phyloP scores from a whole-genome alignment of 2,113 vertebrate genomes.

The Cyanoliseus patagonus region DNA sequence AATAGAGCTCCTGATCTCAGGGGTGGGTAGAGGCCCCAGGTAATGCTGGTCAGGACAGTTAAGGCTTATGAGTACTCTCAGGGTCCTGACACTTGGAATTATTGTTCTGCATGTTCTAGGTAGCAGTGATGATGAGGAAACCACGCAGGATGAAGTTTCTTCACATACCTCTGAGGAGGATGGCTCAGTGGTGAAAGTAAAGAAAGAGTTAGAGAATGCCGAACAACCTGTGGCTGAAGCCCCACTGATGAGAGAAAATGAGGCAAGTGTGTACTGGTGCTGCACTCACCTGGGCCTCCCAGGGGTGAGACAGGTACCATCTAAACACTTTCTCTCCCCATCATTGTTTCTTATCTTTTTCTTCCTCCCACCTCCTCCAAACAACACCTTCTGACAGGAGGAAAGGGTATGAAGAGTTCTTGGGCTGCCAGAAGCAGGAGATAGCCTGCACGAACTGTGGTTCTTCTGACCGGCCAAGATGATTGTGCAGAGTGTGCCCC shows the following conservation, averaged over 20 bases:
- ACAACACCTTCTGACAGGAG: background rate
- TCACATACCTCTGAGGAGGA: conserved; percentile 81
- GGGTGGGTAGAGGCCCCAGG: conserved; percentile 9
- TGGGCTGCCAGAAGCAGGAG: background rate
- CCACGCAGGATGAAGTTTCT: conserved; percentile 82
- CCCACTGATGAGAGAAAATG: conserved; percentile 32
- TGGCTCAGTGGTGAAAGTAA: conserved; percentile 70
- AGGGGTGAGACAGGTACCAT: background rate
- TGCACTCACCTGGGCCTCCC: background rate
- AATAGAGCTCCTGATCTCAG: background rate
- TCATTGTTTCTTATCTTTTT: background rate
- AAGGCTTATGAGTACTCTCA: background rate
- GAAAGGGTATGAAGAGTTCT: background rate
- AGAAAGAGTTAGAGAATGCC: conserved; percentile 71
- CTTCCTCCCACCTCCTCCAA: background rate
- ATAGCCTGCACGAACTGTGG: background rate
- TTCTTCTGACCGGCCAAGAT: background rate
- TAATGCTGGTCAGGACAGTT: conserved; percentile 3
- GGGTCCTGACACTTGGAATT: background rate
- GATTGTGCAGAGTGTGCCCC: background rate
- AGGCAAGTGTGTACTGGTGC: conserved; percentile 66
- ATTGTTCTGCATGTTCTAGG: conserved; percentile 68
- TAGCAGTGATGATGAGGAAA: conserved; percentile 81
- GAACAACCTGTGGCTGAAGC: conserved; percentile 55
- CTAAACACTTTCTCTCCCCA: background rate